Conservation (phyloP, 1,140 invertebrate species). For the Phocides pigmalion region DNA sequence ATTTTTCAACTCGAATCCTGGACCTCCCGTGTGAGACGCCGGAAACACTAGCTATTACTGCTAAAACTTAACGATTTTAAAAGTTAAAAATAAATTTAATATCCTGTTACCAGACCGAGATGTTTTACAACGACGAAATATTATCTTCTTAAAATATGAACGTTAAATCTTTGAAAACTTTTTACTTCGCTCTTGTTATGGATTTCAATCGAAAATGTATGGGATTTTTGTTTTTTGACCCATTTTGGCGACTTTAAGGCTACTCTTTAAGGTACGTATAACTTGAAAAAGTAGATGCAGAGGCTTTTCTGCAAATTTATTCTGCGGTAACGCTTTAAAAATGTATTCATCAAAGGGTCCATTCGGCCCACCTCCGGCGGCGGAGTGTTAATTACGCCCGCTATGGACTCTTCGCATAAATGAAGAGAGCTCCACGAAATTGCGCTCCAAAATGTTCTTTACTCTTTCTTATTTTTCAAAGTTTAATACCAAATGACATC, state of each 20-base stretch:
- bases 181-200: too few relatives aligned
- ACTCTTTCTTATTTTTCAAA: constrained; percentile 28
- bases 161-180: too few relatives aligned
- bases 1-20: too few relatives aligned
- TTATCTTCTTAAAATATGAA: too few relatives aligned
- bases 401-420: constrained; percentile 36
- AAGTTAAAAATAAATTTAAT: too few relatives aligned
- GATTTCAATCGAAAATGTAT: too few relatives aligned
- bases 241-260: not conserved
- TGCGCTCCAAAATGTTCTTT: constrained; percentile 35
- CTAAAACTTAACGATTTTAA: too few relatives aligned
- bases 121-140: too few relatives aligned
- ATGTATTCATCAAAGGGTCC: constrained; percentile 37
- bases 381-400: constrained; percentile 41
- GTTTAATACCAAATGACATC: not conserved
- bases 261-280: not conserved
- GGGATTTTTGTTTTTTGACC: not conserved
- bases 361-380: constrained; percentile 26
- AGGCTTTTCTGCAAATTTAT: constrained; percentile 15
- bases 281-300: not conserved
- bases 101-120: too few relatives aligned
- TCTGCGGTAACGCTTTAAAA: constrained; percentile 14
- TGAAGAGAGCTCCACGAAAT: constrained; percentile 37
- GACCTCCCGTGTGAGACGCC: too few relatives aligned
- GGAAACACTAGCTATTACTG: too few relatives aligned